Evolutionary conservation across 2,888 invertebrate species (phyloP), one percentile per base, ranked within the genome.

Genomic region (Pammene aurita): DNA sequence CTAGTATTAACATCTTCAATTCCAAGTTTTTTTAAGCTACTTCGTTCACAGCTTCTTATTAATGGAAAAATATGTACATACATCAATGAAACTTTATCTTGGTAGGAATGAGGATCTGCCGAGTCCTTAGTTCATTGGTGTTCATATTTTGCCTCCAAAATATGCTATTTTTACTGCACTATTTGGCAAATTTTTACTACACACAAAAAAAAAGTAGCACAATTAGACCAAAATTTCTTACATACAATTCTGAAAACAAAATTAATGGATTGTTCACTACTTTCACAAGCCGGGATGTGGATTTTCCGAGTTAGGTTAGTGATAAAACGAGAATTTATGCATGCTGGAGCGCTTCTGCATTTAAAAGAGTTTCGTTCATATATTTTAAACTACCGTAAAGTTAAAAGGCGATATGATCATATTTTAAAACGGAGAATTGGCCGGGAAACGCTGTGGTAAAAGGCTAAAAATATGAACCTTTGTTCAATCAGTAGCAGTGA

Each of bases 291-390:
- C 26, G 50, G 38, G 44, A 63, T 52, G 62, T 52, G 56, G 56
- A 67, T 67, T 63, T 67, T 46, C 57, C 44, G 52, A 56, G 67
- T 57, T 56, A 50, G 50, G 57, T 54, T 52, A 46, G 67, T 68
- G 68, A 68, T 68, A 68, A 64, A 63, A 68, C 57, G 58, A 44
- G 63, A 58, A 44, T 68, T 64, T 68, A 68, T 68, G 56, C 62
- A 62, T 46, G 56, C 62, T 35, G 63, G 52, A 63, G 38, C 63
- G 63, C 35, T 35, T 64, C 68, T 68, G 63, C 57, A 64, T 64
- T 64, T 64, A 68, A 68, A 64, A 64, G 62, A 62, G 68, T 68
- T 64, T 57, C 57, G 46, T 58, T 58, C 68, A 52, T 64, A 64
- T 57, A 64, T 68, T 68, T 63, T 34, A 67, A 16, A 63, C 57